Conservation (phyloP, 2,888 invertebrate species). For the Temnothorax ravouxi region DNA sequence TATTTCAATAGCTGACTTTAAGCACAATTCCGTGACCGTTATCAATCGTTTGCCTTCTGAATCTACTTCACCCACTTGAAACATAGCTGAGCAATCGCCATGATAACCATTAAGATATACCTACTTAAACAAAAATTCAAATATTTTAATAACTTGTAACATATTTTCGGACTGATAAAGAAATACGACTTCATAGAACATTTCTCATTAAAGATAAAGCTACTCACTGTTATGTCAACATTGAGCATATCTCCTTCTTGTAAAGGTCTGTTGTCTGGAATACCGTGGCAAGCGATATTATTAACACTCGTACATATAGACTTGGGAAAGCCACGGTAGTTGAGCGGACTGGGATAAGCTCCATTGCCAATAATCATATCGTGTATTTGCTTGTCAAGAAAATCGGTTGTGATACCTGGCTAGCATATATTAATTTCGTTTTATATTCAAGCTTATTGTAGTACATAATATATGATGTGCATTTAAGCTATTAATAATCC, state of each 20-base stretch:
- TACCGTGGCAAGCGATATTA: constrained; percentile 97
- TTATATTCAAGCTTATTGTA: constrained; percentile 12
- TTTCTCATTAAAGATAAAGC: constrained; percentile 35
- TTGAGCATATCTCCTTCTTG: constrained; percentile 95
- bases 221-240: constrained; percentile 94
- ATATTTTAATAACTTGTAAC: background rate
- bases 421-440: constrained; percentile 77
- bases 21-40: constrained; percentile 90
- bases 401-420: constrained; percentile 94
- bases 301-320: constrained; percentile 97
- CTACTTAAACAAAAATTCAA: constrained; percentile 85
- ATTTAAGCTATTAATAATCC: constrained; percentile 16
- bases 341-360: constrained; percentile 96
- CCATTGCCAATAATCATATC: constrained; percentile 90
- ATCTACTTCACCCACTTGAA: constrained; percentile 94
- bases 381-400: constrained; percentile 93
- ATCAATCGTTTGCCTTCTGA: constrained; percentile 91
- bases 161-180: background rate
- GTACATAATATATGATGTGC: background rate
- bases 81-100: constrained; percentile 97
- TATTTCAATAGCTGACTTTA: constrained; percentile 88
- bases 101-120: constrained; percentile 94
- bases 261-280: constrained; percentile 94
- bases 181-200: background rate
- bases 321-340: constrained; percentile 95